These are phyloP conservation scores for Oryzias sinensis DNA, from an alignment of 2,797 vertebrate genomes.

Conservation along the genomic window DNA sequence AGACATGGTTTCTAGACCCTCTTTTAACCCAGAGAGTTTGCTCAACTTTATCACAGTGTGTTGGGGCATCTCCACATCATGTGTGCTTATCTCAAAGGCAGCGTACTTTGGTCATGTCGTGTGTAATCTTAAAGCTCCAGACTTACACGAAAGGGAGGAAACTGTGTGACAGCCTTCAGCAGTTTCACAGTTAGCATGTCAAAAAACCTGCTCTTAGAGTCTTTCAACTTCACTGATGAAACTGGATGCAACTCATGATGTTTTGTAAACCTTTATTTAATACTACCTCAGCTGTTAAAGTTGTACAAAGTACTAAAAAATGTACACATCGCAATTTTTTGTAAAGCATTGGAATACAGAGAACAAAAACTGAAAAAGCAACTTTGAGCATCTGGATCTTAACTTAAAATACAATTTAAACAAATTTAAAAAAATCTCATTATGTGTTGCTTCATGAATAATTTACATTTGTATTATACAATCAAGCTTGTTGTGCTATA, in stretches of 20 bases:
- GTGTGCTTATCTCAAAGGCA: slow-evolving; percentile 65
- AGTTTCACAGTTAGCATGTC: slow-evolving; percentile 33
- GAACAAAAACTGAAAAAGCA: slow-evolving; percentile 5
- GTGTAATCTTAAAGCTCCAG: slow-evolving; percentile 70
- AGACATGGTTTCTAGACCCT: slow-evolving; percentile 10
- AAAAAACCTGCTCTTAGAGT: slow-evolving; percentile 20
- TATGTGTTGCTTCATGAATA: not conserved
- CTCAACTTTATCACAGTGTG: slow-evolving; percentile 9
- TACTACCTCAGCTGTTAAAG: not conserved
- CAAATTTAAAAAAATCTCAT: not conserved
- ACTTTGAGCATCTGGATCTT: not conserved
- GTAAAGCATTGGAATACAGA: slow-evolving; percentile 18
- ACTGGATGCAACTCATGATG: not conserved
- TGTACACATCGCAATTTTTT: slow-evolving; percentile 10
- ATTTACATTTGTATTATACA: slow-evolving; percentile 1
- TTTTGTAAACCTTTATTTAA: not conserved
- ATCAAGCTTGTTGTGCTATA: not conserved
- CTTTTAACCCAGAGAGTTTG: slow-evolving; percentile 1
- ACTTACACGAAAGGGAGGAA: slow-evolving; percentile 56
- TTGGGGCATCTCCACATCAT: slow-evolving; percentile 31
- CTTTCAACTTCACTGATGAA: slow-evolving; percentile 7
- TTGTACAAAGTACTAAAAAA: slow-evolving; percentile 18
- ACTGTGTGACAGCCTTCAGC: slow-evolving; percentile 39
- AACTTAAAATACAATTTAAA: slow-evolving; percentile 11
- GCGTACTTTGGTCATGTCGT: slow-evolving; percentile 39